Evolutionary conservation across 2,113 vertebrate genomes (phyloP).

Genomic region (Genyomyrus donnyi): DNA sequence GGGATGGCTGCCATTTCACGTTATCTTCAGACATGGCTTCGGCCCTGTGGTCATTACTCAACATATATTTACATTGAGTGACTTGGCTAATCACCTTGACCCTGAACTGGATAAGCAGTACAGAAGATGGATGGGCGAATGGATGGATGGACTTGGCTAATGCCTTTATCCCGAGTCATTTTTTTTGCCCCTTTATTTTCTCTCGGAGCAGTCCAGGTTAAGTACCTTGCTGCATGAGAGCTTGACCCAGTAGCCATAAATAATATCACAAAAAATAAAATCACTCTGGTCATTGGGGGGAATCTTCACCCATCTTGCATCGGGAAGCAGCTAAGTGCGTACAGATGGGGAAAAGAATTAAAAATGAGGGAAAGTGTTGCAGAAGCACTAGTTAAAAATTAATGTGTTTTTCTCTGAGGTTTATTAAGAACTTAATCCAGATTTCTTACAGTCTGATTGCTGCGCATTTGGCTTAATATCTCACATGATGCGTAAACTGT

Average conservation of each 20-base stretch:
- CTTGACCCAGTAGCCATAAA: background rate
- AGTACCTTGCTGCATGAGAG: background rate
- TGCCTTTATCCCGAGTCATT: background rate
- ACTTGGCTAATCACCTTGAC: background rate
- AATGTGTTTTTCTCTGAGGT: slow-evolving; percentile 17
- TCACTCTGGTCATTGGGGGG: background rate
- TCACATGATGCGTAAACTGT: slow-evolving; percentile 13
- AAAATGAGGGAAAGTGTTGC: background rate
- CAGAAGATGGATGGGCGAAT: background rate
- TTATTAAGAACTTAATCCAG: slow-evolving; percentile 23
- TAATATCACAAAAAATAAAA: background rate
- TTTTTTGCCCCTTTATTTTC: background rate
- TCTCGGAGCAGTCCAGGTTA: background rate
- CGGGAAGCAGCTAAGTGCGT: background rate
- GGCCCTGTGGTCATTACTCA: background rate
- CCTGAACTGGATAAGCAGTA: background rate
- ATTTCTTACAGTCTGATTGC: slow-evolving; percentile 21
- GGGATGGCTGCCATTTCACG: background rate
- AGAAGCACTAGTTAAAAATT: slow-evolving; percentile 16
- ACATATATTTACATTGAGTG: slow-evolving; percentile 5
- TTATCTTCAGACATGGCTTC: background rate
- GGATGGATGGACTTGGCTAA: background rate
- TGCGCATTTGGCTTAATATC: slow-evolving; percentile 24
- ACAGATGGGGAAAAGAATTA: background rate
- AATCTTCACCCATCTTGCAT: background rate